Conservation (phyloP, 2,797 vertebrate genomes). For the Myripristis murdjan region DNA sequence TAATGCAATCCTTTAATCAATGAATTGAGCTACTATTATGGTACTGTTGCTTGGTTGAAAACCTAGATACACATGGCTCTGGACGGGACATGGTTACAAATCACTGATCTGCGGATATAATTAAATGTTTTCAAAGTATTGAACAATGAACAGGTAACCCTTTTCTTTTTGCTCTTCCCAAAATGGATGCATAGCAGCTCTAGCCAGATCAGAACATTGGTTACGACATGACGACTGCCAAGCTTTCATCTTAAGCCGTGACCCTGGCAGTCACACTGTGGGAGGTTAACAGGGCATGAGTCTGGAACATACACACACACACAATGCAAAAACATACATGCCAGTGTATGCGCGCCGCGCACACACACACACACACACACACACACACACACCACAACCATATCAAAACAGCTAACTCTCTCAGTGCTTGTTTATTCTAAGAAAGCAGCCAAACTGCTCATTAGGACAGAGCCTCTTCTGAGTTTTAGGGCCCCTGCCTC, state of each 20-base stretch:
- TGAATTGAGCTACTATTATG: conserved; percentile 1
- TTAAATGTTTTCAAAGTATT: no score
- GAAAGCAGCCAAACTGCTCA: neutral
- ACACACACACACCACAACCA: conserved; percentile 22
- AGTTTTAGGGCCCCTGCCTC: neutral
- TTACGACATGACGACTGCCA: conserved; percentile 58
- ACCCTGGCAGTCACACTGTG: conserved; percentile 53
- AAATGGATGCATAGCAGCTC: conserved; percentile 17
- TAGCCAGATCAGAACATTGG: conserved; percentile 33
- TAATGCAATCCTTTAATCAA: neutral
- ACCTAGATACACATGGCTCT: neutral
- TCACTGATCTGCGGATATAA: no score
- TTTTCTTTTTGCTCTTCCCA: neutral
- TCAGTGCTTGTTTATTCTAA: conserved; percentile 26
- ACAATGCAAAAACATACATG: conserved; percentile 21
- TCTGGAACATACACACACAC: conserved; percentile 11
- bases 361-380: conserved; percentile 30
- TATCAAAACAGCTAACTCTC: conserved; percentile 18
- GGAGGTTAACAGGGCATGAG: conserved; percentile 55
- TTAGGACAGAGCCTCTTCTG: neutral
- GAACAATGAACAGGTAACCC: neutral
- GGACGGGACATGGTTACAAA: neutral
- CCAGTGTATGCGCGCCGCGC: conserved; percentile 21
- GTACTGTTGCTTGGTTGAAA: neutral
- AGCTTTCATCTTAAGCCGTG: conserved; percentile 37